These are phyloP conservation scores for Saguinus imperator DNA, from an alignment of 2,113 vertebrate genomes.

Conservation along the genomic window DNA sequence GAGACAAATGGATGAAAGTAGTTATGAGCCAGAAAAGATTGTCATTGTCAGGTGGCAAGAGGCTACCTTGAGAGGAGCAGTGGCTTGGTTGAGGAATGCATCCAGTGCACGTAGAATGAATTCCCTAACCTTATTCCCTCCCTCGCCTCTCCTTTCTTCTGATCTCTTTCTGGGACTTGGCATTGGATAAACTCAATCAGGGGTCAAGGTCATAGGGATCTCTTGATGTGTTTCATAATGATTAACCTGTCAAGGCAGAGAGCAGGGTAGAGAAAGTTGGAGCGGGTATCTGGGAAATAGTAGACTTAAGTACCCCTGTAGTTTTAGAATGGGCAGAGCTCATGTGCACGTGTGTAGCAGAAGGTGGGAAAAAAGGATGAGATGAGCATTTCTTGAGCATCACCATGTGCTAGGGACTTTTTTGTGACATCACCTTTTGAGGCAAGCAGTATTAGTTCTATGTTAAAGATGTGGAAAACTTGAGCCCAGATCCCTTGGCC, in stretches of 20 bases:
- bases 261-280: not conserved
- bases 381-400: slow-evolving; percentile 37
- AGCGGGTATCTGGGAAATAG: not conserved
- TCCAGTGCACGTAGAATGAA: not conserved
- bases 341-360: not conserved
- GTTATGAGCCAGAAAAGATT: not conserved
- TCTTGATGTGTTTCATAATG: not conserved
- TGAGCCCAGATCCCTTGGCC: slow-evolving; percentile 18
- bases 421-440: not conserved
- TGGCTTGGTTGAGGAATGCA: not conserved
- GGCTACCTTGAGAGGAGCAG: not conserved
- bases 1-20: not conserved
- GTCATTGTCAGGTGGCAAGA: not conserved
- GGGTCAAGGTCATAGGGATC: not conserved
- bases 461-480: slow-evolving; percentile 29
- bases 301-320: not conserved
- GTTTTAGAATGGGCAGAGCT: not conserved
- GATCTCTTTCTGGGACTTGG: not conserved
- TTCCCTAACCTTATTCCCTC: not conserved
- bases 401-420: not conserved
- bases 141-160: not conserved
- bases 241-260: not conserved
- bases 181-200: not conserved
- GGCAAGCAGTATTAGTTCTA: not conserved
- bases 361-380: not conserved